Evolutionary conservation across 2,888 invertebrate species (phyloP).

Genomic region (Phaonia tiefii): DNA sequence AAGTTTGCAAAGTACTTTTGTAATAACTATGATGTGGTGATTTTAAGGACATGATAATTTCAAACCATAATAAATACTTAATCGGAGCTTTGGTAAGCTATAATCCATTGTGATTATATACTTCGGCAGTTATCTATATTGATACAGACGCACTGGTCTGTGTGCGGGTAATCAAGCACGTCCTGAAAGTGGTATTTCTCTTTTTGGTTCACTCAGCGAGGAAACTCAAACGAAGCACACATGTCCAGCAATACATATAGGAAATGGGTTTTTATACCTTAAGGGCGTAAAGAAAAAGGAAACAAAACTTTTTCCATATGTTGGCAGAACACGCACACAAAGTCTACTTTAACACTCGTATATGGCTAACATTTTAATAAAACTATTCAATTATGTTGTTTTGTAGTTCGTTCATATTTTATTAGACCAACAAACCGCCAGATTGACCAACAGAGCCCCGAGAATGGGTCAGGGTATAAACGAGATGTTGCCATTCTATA

Average conservation of each 20-base stretch:
- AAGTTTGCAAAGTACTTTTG: slow-evolving; percentile 50
- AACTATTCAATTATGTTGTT: slow-evolving; percentile 52
- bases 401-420: slow-evolving; percentile 31
- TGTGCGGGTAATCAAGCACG: not conserved
- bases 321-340: not conserved
- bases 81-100: slow-evolving; percentile 22
- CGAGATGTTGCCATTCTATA: too few species aligned
- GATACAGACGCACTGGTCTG: slow-evolving; percentile 3
- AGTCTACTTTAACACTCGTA: not conserved
- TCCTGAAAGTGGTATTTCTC: not conserved
- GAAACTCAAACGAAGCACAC: too few species aligned
- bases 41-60: slow-evolving; percentile 49
- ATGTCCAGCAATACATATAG: too few species aligned
- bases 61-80: slow-evolving; percentile 41
- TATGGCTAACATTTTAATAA: slow-evolving; percentile 47
- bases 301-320: slow-evolving; percentile 22
- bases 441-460: not conserved
- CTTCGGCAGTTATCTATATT: slow-evolving; percentile 33
- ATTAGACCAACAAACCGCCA: not conserved
- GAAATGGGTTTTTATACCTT: too few species aligned
- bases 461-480: too few species aligned
- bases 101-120: slow-evolving; percentile 56
- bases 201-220: slow-evolving; percentile 2
- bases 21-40: slow-evolving; percentile 45
- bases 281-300: not conserved